Base-by-base conservation (phyloP, 2,888 invertebrate genomes). In the Apodemia hepburni region DNA sequence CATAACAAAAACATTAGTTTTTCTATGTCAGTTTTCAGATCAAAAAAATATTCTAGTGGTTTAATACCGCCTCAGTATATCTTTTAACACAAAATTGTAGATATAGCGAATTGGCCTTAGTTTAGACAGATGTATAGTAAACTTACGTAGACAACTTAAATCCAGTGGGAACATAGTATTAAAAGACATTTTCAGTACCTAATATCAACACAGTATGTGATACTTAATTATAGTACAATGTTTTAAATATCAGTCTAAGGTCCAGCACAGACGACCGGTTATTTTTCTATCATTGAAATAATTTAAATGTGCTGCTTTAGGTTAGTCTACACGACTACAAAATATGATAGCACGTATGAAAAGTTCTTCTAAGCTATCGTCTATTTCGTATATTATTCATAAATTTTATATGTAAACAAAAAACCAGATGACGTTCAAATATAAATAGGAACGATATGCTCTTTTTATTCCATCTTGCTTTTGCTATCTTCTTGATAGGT, bases 91-190 rank as follows among this genome's bases (percentile, higher is more conserved):
- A 85, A 83, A 85, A 82, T 86, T 87, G 83, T 86, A 88, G 85
- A 87, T 87, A 86, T 84, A 87, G 87, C 87, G 75, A 77, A 77
- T 81, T 81, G 84, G 87, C 87, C 88, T 88, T 89, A 89, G 89
- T 75, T 81, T 87, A 86, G 84, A 80, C 81, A 80, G 77, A 79
- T 79, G 80, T 84, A 84, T 82, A 77, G 80, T 77, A 70, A 76
- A 73, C 72, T 71, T 76, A 74, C 61, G 67, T 72, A 71, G 68
- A 80, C 81, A 82, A 80, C 77, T 76, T 73, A 73, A 77, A 72
- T 75, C 73, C 75, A 79, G 76, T 80, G 86, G 84, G 81, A 85
- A 77, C 80, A 84, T 87, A 87, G 82, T 85, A 84, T 87, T 85
- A 81, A 85, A 85, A 87, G 81, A 85, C 83, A 85, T 77, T 74